Evolutionary conservation across 1,140 invertebrate genomes (phyloP).

Genomic region (Meloidogyne hapla): DNA sequence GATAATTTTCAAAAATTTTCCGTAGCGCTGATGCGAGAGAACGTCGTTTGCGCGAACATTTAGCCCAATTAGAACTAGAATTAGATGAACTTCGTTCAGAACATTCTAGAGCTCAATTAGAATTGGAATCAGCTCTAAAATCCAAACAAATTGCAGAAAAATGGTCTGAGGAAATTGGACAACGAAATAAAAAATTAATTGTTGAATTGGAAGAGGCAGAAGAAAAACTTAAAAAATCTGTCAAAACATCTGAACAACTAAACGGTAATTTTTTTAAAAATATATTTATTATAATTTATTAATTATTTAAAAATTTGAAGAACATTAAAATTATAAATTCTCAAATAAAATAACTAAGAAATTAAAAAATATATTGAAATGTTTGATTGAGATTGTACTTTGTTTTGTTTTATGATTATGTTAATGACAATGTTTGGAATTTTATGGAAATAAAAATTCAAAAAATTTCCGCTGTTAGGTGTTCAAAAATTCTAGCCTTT

Average conservation of each 20-base stretch:
- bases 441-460: too few species aligned
- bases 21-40: not conserved
- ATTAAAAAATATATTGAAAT: too few species aligned
- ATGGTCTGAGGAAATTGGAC: conserved; percentile 1
- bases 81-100: not conserved
- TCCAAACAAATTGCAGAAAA: not conserved
- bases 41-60: not conserved
- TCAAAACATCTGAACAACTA: not conserved
- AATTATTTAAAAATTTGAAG: too few species aligned
- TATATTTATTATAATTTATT: too few species aligned
- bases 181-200: not conserved
- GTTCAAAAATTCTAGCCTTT: too few species aligned
- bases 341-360: too few species aligned
- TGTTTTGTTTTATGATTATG: too few species aligned
- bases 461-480: too few species aligned
- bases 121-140: conserved; percentile 1
- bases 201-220: not conserved
- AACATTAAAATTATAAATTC: too few species aligned
- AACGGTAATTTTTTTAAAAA: not conserved
- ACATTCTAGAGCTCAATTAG: not conserved
- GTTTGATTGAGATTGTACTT: too few species aligned
- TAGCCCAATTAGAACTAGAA: not conserved
- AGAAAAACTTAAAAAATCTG: not conserved
- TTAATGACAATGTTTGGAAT: too few species aligned
- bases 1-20: not conserved